These are phyloP conservation scores for Pristionchus maxplancki DNA, from an alignment of 2,888 invertebrate species.

Conservation along the genomic window DNA sequence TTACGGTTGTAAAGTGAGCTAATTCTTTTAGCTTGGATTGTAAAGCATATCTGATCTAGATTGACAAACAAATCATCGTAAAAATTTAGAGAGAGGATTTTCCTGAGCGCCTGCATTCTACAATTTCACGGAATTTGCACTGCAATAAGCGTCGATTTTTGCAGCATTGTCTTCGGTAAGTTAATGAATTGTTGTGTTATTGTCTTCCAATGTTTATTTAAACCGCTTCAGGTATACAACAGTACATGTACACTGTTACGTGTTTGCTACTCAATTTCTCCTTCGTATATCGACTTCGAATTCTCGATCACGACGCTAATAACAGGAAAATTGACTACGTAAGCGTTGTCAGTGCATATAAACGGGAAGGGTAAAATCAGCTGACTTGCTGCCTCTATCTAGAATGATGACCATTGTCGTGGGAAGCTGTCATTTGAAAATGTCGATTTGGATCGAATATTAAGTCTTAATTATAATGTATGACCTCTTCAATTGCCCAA, in stretches of 20 bases:
- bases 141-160: background rate
- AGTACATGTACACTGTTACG: background rate
- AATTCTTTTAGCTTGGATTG: background rate
- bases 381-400: no score
- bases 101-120: background rate
- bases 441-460: no score
- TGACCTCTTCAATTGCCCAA: no score
- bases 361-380: no score
- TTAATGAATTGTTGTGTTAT: background rate
- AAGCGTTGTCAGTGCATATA: no score
- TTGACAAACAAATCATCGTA: background rate
- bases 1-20: background rate
- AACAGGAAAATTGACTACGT: background rate
- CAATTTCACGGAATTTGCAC: background rate
- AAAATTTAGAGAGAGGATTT: background rate
- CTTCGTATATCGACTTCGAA: background rate
- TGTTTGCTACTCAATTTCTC: background rate
- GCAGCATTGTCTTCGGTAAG: background rate
- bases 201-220: no score
- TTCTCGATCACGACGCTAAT: background rate
- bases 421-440: no score
- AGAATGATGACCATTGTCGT: no score
- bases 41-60: no score
- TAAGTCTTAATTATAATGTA: no score
- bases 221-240: background rate